phyloP scores from a whole-genome alignment of 1,140 invertebrate species.

The Episyrphus balteatus region DNA sequence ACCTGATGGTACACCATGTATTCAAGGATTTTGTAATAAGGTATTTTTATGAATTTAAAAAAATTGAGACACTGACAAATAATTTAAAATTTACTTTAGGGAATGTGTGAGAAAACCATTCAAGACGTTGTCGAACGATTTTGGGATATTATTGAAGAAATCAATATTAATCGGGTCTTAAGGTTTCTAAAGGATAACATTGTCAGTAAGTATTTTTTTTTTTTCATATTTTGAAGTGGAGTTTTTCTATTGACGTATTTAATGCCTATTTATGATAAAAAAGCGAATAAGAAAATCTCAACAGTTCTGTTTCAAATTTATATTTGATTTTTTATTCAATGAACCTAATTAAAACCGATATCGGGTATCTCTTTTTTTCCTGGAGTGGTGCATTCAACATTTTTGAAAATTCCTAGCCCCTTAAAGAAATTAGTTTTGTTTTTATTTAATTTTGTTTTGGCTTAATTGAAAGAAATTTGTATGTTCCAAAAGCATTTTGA shows the following conservation, averaged over 20 bases:
- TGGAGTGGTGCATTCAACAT: no score
- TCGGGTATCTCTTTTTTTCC: no score
- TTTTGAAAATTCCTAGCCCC: no score
- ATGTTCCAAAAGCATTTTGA: no score
- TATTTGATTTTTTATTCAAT: no score
- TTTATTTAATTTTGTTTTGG: no score
- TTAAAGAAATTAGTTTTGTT: no score
- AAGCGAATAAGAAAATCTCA: not conserved
- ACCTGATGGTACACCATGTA: slow-evolving; percentile 88
- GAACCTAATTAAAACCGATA: no score
- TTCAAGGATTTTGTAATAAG: slow-evolving; percentile 91
- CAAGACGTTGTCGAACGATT: slow-evolving; percentile 90
- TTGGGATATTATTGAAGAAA: slow-evolving; percentile 94
- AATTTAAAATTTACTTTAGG: slow-evolving; percentile 42
- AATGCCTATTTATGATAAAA: not conserved
- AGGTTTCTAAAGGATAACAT: slow-evolving; percentile 79
- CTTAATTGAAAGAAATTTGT: no score
- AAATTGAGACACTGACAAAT: not conserved
- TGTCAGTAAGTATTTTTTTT: slow-evolving; percentile 48
- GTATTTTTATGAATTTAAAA: slow-evolving; percentile 35
- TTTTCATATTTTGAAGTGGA: not conserved
- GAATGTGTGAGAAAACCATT: slow-evolving; percentile 87
- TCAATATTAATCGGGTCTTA: slow-evolving; percentile 86
- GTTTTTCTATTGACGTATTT: not conserved
- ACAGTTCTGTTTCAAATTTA: not conserved